Evolutionary conservation across 2,888 invertebrate genomes (phyloP), one percentile per base, ranked within the genome.

Genomic region (Agrochola litura): DNA sequence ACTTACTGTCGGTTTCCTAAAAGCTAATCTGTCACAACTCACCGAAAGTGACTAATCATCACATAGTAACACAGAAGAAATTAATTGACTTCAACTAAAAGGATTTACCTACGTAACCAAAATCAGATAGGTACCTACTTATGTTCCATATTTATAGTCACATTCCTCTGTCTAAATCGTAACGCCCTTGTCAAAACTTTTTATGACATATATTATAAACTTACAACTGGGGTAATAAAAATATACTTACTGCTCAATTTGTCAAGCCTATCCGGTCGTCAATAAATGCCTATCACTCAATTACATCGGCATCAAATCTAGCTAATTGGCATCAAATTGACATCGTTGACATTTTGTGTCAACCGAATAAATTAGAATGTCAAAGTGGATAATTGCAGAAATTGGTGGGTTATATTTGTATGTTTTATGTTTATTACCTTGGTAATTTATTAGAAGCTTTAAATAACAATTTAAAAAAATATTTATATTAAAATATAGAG

Each of bases 331-430:
- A 66, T 67, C 41, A 60, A 86, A 81, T 87, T 81, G 79, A 56
- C 85, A 69, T 87, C 65, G 73, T 76, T 84, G 79, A 82, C 86
- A 82, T 84, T 85, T 82, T 85, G 77, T 82, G 82, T 76, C 87
- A 84, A 69, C 46, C 37, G 68, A 56, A 79, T 83, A 76, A 85
- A 81, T 86, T 81, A 85, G 83, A 87, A 87, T 85, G 87, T 85
- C 67, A 37, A 52, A 60, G 14, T 63, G 19, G 41, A 22, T 77
- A 69, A 70, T 81, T 81, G 41, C 60, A 41, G 54, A 61, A 61
- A 52, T 73, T 60, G 22, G 22, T 41, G 10, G n/a, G 5, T 54
- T 60, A 52, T 52, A 25, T 41, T 8, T 63, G 6, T 22, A 46
- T 25, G 6, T 63, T 52, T 52, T 52, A 22, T n/a, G 19, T 43